These are phyloP conservation scores for Ceratosolen fusciceps DNA, from an alignment of 1,140 invertebrate species.

Conservation along the genomic window DNA sequence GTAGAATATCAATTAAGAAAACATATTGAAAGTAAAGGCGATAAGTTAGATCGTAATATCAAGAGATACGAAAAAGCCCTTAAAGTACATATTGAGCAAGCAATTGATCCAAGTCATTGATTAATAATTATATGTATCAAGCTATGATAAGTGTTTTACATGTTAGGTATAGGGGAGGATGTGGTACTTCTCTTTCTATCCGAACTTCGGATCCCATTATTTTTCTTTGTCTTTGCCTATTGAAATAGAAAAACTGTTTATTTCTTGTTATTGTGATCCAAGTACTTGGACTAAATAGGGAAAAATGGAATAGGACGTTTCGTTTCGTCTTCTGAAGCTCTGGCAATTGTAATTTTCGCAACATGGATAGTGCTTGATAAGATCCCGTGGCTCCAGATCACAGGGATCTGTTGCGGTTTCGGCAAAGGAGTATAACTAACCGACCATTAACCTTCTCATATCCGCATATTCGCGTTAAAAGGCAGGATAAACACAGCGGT, in stretches of 20 bases:
- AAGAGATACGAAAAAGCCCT: not conserved
- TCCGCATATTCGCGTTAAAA: not conserved
- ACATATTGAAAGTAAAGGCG: conserved; percentile 40
- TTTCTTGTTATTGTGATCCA: too few species aligned
- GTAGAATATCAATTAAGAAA: too few species aligned
- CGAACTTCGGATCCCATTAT: too few species aligned
- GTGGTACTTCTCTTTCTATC: too few species aligned
- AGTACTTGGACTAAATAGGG: too few species aligned
- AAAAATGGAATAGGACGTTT: too few species aligned
- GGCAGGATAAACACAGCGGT: not conserved
- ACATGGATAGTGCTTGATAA: not conserved
- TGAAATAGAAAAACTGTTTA: too few species aligned
- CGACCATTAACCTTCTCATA: not conserved
- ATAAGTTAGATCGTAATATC: not conserved
- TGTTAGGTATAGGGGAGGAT: too few species aligned
- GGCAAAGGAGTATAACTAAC: not conserved
- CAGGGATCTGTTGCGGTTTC: not conserved
- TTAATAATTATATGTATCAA: not conserved
- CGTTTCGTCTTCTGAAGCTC: too few species aligned
- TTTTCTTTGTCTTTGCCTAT: too few species aligned
- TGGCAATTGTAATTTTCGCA: not conserved
- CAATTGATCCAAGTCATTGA: not conserved
- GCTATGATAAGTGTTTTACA: not conserved
- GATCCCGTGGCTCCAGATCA: not conserved
- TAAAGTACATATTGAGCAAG: not conserved